Conservation (phyloP, 2,113 vertebrate species). For the Muntiacus reevesi region DNA sequence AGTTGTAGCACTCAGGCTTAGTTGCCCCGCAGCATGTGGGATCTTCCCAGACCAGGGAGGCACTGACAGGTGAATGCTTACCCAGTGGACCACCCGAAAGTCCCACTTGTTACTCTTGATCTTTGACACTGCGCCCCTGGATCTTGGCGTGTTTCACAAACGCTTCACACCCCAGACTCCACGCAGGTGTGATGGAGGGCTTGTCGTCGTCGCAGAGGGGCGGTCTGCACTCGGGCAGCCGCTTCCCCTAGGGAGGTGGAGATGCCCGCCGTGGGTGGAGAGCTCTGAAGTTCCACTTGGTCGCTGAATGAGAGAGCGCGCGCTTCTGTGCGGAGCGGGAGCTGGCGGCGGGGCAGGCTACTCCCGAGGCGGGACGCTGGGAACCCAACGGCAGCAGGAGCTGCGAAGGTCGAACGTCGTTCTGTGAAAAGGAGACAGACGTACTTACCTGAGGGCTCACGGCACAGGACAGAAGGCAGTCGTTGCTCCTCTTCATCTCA, state of each 20-base stretch:
- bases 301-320: not conserved
- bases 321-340: not conserved
- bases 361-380: too few species aligned
- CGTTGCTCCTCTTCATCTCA: not conserved
- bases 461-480: not conserved
- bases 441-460: not conserved
- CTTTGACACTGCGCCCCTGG: not conserved
- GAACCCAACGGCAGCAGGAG: not conserved
- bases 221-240: not conserved
- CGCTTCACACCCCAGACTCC: not conserved
- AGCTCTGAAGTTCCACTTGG: not conserved
- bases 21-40: too few species aligned
- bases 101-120: not conserved
- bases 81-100: not conserved
- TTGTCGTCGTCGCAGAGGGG: not conserved
- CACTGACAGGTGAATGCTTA: not conserved
- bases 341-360: not conserved
- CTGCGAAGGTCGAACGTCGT: not conserved
- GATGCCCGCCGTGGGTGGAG: not conserved
- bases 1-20: not conserved
- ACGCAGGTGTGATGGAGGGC: not conserved
- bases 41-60: not conserved
- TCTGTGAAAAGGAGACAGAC: not conserved
- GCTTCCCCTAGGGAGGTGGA: not conserved
- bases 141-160: not conserved